These are phyloP conservation scores for Catalaphyllia jardinei DNA, from an alignment of 64 coral and sea anemone genomes.

Conservation along the genomic window DNA sequence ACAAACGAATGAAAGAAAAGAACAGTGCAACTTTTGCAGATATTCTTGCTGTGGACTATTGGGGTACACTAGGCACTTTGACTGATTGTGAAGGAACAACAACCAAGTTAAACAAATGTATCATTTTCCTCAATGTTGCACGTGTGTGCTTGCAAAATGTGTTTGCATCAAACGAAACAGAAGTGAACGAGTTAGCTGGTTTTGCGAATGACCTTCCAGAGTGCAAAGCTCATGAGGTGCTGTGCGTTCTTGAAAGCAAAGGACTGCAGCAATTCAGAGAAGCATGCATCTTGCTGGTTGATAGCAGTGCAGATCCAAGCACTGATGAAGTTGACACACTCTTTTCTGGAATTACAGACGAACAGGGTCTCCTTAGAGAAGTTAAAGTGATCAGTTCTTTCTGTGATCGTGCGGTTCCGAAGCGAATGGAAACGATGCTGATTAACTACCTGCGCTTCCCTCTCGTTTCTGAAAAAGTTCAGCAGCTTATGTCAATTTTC, in stretches of 20 bases:
- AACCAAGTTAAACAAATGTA: background rate
- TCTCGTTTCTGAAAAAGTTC: background rate
- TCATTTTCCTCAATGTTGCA: conserved; percentile 10
- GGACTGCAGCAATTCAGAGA: background rate
- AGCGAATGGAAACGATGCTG: background rate
- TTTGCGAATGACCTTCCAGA: background rate
- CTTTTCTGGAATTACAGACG: background rate
- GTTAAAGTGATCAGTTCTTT: background rate
- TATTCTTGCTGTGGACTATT: background rate
- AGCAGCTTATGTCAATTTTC: conserved; percentile 12
- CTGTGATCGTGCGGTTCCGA: background rate
- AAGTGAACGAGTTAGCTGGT: background rate
- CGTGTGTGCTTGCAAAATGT: background rate
- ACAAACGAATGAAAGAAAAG: background rate
- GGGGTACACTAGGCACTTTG: background rate
- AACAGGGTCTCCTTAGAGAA: background rate
- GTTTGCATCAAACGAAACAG: background rate
- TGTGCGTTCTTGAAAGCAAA: background rate
- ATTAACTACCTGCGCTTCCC: conserved; percentile 6
- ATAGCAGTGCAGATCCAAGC: background rate
- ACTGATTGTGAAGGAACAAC: background rate
- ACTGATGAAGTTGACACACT: background rate
- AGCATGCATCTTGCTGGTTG: background rate
- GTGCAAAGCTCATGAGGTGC: background rate
- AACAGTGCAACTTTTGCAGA: background rate